Evolutionary conservation across 23 tunicate species (phyloP), one percentile per base, ranked within the genome.

Genomic region (Halocynthia aurantium): DNA sequence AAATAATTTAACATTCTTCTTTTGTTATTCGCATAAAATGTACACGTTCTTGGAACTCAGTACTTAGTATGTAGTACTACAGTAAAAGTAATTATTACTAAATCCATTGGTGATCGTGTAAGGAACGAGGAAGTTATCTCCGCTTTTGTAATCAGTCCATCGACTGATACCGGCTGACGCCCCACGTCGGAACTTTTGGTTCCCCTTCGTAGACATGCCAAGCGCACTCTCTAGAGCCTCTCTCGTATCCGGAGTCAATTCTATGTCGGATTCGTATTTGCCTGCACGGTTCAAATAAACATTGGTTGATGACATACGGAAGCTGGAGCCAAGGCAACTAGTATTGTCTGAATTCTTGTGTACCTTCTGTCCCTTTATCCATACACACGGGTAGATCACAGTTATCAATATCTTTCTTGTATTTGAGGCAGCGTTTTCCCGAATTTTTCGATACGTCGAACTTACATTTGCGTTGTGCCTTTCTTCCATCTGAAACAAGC

Each of bases 111-210:
- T 49, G 19, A 76, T 15, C 22, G 6, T 13, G 77, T 84, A 84
- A 12, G 82, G 82, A 22, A 84, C 81, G 69, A 76, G 53, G 53
- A 57, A 69, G 52, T 68, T 84, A 61, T 57, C 66, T 13, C 82
- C 82, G 19, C n/a, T 50, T 67, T 55, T 69, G 52, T 10, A 40
- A 8, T 49, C 57, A 20, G 58, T 81, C 87, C 87, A 84, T 18
- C 67, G 65, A 17, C 64, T 56, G n/a, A 77, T 61, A 15, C 55
- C 8, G 6, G 51, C 69, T 0, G 77, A 71, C 7, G 87, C 87
- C 19, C 81, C 87, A 31, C 49, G 52, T 52, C 61, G 74, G 8
- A 82, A 62, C 12, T 7, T n/a, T 44, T 44, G 31, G 67, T 77
- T 31, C 8, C 64, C 50, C 12, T 22, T n/a, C 56, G 12, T 9